Base-by-base conservation (phyloP, 2,113 vertebrate species). In the Arvicanthis niloticus region DNA sequence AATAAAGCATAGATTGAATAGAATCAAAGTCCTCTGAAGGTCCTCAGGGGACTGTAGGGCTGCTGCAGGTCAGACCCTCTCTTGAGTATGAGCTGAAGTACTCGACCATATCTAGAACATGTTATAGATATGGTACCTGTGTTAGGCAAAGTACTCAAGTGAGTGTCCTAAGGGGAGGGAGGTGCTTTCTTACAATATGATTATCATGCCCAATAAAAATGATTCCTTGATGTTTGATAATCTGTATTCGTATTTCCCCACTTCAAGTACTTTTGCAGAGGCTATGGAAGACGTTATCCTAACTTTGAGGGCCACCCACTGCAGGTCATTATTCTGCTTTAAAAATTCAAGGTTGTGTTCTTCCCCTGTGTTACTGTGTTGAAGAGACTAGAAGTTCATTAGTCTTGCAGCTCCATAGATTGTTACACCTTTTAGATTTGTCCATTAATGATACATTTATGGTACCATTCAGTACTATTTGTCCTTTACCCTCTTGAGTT, bases 321-420 rank as follows among this genome's bases (percentile, higher is more conserved):
- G 34, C 53, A 51, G 92, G 93, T 96, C 22, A 77, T 70, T 92
- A 40, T 34, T 31, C 76, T 78, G 60, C 73, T 67, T 76, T 84
- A 53, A 5, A 87, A 73, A 86, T 37, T 12, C 62, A 10, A 97
- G 26, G 17, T 45, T 22, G 26, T 34, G 40, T 68, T 80, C 15
- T 92, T 77, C 31, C 37, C 37, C 13, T 6, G 2, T 62, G 2
- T 45, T 89, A 58, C 13, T 82, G 24, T 51, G 78, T 80, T 92
- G 34, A 89, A 45, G 73, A 94, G 92, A 76, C 48, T 87, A 11
- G 51, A 86, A 86, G 24, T 80, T 51, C 72, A 42, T 34, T 89
- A 65, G 21, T 94, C 58, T 95, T 70, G 26, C 1, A 82, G 65
- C 67, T 48, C 73, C 37, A 2, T 37, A 56, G n/a, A 60, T 93